A percentile compares a stretch with the other conserved stretches of the same genome.
Evolutionary conservation across 1,140 invertebrate species (phyloP).

Genomic region (Thaumetopoea pityocampa): DNA sequence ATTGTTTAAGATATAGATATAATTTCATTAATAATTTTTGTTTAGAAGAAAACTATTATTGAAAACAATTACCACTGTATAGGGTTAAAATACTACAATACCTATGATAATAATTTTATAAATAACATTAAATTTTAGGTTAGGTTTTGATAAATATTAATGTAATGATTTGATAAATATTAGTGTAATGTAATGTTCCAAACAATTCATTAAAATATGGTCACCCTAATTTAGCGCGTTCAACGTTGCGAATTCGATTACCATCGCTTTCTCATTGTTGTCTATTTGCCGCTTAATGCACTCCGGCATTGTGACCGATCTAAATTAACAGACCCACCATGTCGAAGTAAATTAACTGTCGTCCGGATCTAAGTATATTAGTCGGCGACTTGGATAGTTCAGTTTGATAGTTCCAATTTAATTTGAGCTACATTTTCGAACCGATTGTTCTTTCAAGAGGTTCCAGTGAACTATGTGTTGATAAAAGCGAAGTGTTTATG

Average conservation of each 20-base stretch:
- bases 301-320: slow-evolving; percentile 22
- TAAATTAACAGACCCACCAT: slow-evolving; percentile 11
- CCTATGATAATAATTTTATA: too few relatives aligned
- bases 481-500: slow-evolving; percentile 31
- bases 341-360: slow-evolving; percentile 9
- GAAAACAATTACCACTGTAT: too few relatives aligned
- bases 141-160: too few relatives aligned
- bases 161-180: too few relatives aligned
- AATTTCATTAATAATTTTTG: too few relatives aligned
- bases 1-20: too few relatives aligned
- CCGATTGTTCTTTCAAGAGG: slow-evolving; percentile 10
- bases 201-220: slow-evolving; percentile 13
- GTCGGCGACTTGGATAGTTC: slow-evolving; percentile 14
- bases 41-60: too few relatives aligned
- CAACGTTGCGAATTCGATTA: slow-evolving; percentile 45
- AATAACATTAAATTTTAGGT: too few relatives aligned
- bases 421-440: slow-evolving; percentile 15
- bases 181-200: too few relatives aligned
- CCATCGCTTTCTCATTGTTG: slow-evolving; percentile 39
- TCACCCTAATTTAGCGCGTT: slow-evolving; percentile 29
- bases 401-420: slow-evolving; percentile 13
- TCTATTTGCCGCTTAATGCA: slow-evolving; percentile 39
- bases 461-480: slow-evolving; percentile 4
- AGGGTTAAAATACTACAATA: too few relatives aligned
- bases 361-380: slow-evolving; percentile 16